phyloP scores from a whole-genome alignment of 2,113 vertebrate species.

The Australoheros scitulus region DNA sequence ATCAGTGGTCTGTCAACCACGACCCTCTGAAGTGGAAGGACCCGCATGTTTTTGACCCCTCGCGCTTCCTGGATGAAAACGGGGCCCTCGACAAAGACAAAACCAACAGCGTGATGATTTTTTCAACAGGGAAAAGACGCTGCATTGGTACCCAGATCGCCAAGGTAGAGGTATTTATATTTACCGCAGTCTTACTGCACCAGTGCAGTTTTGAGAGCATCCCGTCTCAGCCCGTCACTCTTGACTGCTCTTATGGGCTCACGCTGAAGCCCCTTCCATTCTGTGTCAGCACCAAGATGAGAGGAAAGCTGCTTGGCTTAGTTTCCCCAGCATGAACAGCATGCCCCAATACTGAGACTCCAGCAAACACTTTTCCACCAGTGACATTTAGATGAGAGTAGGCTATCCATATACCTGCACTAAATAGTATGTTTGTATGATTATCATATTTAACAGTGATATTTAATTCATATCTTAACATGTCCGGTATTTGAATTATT shows the following conservation, averaged over 20 bases:
- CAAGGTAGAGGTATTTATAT: constrained; percentile 85
- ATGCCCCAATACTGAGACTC: constrained; percentile 53
- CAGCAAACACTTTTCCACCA: constrained; percentile 58
- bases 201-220: constrained; percentile 83
- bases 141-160: constrained; percentile 86
- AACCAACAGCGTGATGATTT: constrained; percentile 83
- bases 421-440: constrained; percentile 64
- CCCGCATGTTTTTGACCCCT: constrained; percentile 83
- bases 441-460: constrained; percentile 74
- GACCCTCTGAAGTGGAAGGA: constrained; percentile 84
- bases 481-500: constrained; percentile 49
- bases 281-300: constrained; percentile 73
- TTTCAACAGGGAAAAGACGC: constrained; percentile 84
- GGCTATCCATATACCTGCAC: constrained; percentile 68
- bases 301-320: constrained; percentile 77
- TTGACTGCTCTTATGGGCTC: constrained; percentile 82
- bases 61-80: constrained; percentile 79
- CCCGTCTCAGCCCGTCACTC: constrained; percentile 70
- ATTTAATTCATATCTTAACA: constrained; percentile 68
- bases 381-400: constrained; percentile 72
- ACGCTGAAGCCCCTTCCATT: constrained; percentile 79
- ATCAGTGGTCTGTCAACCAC: constrained; percentile 91
- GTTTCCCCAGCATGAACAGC: constrained; percentile 78
- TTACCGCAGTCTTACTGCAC: constrained; percentile 83
- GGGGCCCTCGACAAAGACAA: constrained; percentile 78